A percentile compares a stretch with the other conserved stretches of the same genome.
phyloP scores from a whole-genome alignment of 2,888 invertebrate species.

The Maniola hyperantus region DNA sequence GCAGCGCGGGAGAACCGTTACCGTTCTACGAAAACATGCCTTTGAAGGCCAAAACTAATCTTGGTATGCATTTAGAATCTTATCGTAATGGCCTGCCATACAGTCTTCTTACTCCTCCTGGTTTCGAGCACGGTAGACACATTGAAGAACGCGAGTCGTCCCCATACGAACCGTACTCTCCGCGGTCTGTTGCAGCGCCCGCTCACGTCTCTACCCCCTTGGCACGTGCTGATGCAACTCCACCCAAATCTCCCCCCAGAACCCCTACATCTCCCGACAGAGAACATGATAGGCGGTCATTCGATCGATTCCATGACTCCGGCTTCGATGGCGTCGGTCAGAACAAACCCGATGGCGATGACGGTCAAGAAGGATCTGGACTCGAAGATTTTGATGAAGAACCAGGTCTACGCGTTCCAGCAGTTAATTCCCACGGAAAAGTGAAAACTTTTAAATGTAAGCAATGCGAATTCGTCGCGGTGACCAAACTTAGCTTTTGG shows the following conservation, averaged over 20 bases:
- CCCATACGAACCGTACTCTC: conserved; percentile 65
- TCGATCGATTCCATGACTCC: conserved; percentile 76
- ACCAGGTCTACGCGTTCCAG: conserved; percentile 83
- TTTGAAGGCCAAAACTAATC: conserved; percentile 72
- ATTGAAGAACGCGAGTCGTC: conserved; percentile 64
- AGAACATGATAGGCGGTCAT: conserved; percentile 61
- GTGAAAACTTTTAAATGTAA: conserved; percentile 96
- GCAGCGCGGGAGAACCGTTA: conserved; percentile 66
- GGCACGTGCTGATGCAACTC: conserved; percentile 67
- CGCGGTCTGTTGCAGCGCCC: conserved; percentile 60
- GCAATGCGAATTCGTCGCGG: conserved; percentile 92
- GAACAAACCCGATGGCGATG: conserved; percentile 61
- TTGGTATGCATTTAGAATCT: conserved; percentile 70
- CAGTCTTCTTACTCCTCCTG: conserved; percentile 84
- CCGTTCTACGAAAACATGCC: conserved; percentile 70
- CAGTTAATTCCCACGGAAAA: conserved; percentile 91
- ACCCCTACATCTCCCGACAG: conserved; percentile 65
- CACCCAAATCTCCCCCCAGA: conserved; percentile 72
- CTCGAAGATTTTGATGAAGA: conserved; percentile 81
- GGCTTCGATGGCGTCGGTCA: conserved; percentile 72
- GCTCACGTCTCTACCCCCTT: conserved; percentile 68
- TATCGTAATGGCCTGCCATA: conserved; percentile 78
- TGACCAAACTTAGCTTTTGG: conserved; percentile 97
- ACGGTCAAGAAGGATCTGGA: conserved; percentile 76
- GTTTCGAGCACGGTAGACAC: conserved; percentile 67